Percentiles rank a stretch among this genome's conserved stretches.
phyloP scores from a whole-genome alignment of 1,140 invertebrate species.

The Maconellicoccus hirsutus region DNA sequence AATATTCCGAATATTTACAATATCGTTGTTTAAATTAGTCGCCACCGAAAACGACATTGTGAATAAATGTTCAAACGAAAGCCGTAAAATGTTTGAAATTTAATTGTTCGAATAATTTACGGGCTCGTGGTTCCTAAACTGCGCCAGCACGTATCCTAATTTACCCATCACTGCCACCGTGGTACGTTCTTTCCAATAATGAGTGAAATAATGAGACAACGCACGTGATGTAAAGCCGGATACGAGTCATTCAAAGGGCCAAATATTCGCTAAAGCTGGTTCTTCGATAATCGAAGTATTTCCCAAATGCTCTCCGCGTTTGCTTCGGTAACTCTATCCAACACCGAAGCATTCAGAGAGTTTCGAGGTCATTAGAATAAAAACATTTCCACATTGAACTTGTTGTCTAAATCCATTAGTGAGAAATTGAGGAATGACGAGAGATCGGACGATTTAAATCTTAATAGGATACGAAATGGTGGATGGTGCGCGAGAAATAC shows the following conservation, averaged over 20 bases:
- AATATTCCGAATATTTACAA: not conserved
- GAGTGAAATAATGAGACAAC: not conserved
- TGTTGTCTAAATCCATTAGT: conserved; percentile 21
- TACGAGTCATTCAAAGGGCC: not conserved
- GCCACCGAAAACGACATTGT: not conserved
- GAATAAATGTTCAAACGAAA: not conserved
- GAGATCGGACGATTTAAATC: conserved; percentile 12
- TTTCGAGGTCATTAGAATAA: conserved; percentile 21
- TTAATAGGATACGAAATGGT: conserved; percentile 17
- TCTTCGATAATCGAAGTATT: not conserved
- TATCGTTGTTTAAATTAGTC: not conserved
- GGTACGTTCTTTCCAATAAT: not conserved
- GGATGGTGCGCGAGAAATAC: not conserved
- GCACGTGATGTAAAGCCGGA: conserved; percentile 6
- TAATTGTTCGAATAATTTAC: conserved; percentile 9
- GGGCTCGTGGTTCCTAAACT: not conserved
- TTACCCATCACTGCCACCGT: no score
- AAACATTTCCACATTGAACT: conserved; percentile 17
- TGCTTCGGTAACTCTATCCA: no score
- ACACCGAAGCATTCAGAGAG: not conserved
- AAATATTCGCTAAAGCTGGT: not conserved
- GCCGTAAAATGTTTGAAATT: conserved; percentile 4
- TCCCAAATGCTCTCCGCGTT: no score
- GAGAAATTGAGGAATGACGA: conserved; percentile 15
- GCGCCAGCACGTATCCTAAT: not conserved